Base-by-base conservation (phyloP, 2,113 vertebrate species). In the Ceyx cyanopectus region DNA sequence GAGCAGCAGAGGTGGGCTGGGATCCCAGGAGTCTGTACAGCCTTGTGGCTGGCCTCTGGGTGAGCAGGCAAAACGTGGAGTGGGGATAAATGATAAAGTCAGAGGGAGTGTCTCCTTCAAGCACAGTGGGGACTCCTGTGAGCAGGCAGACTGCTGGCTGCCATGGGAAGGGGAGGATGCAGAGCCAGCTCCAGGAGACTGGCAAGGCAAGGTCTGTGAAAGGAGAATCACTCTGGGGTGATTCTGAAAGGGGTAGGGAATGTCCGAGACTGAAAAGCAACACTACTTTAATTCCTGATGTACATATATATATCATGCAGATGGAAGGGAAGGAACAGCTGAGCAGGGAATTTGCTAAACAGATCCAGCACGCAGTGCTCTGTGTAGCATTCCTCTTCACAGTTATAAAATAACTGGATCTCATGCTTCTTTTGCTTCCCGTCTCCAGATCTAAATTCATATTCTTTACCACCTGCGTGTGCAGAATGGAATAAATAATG, bases 401-500 rank as follows among this genome's bases (percentile, higher is more conserved):
- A 66, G 90, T 93, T 93, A 82, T 53, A 75, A 96, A 95, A 96
- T 85, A 95, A 94, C 91, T 68, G 81, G 66, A 92, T 81, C 88
- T 94, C 92, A 93, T 18, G 91, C 87, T 93, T 96, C 83, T 90
- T 94, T 96, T 85, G 34, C 76, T 90, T 74, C 81, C 79, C 81
- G 69, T 84, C 80, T 68, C 85, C 85, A 30, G 83, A 91, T 95
- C 92, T 94, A 87, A 95, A 97, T 96, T 96, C 93, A 96, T 96
- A 94, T 95, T 95, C 96, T 87, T 96, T 96, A 96, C 91, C 96
- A 96, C 97, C 95, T 95, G 95, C 83, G 12, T 94, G 95, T 68
- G 79, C 75, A 85, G 95, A 96, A 95, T 93, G 85, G 96, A 95
- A 96, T 97, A 96, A 97, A 93, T 97, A 97, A 97, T 93, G 95